phyloP scores from a whole-genome alignment of 2,888 invertebrate species.

The Drosophila parthenogenetica region DNA sequence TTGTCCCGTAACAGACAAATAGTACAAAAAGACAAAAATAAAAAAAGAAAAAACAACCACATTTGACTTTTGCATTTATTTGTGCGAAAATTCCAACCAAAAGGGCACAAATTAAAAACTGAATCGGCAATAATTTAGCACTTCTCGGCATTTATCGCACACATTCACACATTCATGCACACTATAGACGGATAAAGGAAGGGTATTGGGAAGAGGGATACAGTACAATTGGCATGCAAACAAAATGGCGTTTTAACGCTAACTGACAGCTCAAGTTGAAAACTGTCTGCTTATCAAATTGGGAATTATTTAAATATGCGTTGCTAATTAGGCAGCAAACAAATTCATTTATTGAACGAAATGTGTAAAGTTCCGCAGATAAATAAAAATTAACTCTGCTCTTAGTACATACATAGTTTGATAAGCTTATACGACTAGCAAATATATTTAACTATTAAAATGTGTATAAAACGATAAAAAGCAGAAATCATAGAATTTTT shows the following conservation, averaged over 20 bases:
- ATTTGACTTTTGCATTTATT: conserved; percentile 76
- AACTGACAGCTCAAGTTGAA: conserved; percentile 82
- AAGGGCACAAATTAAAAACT: conserved; percentile 77
- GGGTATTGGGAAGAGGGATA: background rate
- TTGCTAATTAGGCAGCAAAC: conserved; percentile 80
- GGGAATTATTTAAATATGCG: conserved; percentile 81
- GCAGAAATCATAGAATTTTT: too few relatives aligned
- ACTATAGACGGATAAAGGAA: background rate
- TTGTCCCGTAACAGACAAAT: conserved; percentile 37
- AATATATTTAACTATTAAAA: background rate
- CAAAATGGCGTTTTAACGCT: conserved; percentile 79
- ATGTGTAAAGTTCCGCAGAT: conserved; percentile 29
- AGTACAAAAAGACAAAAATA: conserved; percentile 35
- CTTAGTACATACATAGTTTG: background rate
- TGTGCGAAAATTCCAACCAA: conserved; percentile 64
- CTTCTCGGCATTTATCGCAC: conserved; percentile 67
- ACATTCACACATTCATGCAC: conserved; percentile 3
- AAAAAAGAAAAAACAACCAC: conserved; percentile 30
- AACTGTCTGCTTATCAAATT: conserved; percentile 82
- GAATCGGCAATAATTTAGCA: conserved; percentile 81
- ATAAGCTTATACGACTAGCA: background rate
- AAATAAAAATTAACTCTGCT: conserved; percentile 24
- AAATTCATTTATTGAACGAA: conserved; percentile 64
- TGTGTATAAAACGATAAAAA: too few relatives aligned
- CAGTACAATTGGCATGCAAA: conserved; percentile 62